Base-by-base conservation (phyloP, 2,888 invertebrate genomes). In the Scrobipalpa costella region DNA sequence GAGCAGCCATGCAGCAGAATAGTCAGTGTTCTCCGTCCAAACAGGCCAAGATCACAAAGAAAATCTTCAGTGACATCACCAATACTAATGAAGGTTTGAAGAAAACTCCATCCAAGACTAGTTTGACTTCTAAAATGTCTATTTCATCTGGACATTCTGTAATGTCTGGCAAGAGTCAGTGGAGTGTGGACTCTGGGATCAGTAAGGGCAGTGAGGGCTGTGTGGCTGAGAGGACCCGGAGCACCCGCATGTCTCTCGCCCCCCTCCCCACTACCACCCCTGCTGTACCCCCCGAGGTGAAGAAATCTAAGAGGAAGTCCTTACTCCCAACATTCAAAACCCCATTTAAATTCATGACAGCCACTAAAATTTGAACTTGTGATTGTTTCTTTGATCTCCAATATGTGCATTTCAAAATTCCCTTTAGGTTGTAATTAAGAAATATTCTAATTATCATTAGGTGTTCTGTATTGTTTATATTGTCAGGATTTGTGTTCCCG, bases 311-410 rank as follows among this genome's bases (percentile, higher is more conserved):
- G 67, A 80, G 85, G 50, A 90, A 83, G 69, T 92, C 92, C 27
- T 71, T 92, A 65, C 71, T 92, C 38, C 84, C n/a, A n/a, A n/a
- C 84, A 55, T 92, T 92, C 66, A 92, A 91, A 77, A 91, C 92
- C 17, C 92, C 92, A 15, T 92, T 92, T 64, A 92, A 90, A 68
- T 92, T 92, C 63, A 87, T 84, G 76, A 80, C 83, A 64, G 83
- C 88, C 44, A 79, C 81, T 50, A 89, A 85, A 77, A 82, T 85
- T 58, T 87, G 79, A 74, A 38, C 61, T 65, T 33, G 61, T 38
- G 58, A 21, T 27, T 52, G 62, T 63, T 66, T 67, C 71, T 52
- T 60, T 40, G 73, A 75, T 75, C 74, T 74, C 74, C 68, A 36
- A 61, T 66, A 61, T 69, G 47, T 58, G 58, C 38, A 58, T 58